A percentile compares a stretch with the other conserved stretches of the same genome.
Evolutionary conservation across 2,797 vertebrate species (phyloP).

Genomic region (Eulemur mongoz): DNA sequence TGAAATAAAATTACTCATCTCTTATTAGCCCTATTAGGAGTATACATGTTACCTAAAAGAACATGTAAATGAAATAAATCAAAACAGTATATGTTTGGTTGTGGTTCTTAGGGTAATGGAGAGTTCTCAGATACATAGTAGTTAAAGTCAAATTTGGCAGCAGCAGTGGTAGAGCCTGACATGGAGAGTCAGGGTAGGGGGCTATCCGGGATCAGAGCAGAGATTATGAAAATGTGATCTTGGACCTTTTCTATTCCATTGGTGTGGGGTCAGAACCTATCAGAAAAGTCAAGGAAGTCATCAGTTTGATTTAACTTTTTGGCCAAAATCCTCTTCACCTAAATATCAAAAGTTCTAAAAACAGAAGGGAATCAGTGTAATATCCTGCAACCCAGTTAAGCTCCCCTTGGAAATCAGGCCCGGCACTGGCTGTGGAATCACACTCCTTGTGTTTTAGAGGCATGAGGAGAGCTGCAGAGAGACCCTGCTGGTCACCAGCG

Average conservation of each 20-base stretch:
- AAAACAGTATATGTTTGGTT: background rate
- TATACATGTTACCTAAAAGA: background rate
- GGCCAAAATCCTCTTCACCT: background rate
- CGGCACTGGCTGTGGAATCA: background rate
- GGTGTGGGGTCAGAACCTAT: background rate
- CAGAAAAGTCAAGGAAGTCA: background rate
- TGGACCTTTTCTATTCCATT: background rate
- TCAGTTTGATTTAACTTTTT: background rate
- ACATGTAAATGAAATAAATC: constrained; percentile 10
- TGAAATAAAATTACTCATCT: constrained; percentile 4
- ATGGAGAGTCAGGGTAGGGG: background rate
- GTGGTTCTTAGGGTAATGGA: background rate
- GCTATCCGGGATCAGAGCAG: background rate
- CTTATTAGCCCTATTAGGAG: background rate
- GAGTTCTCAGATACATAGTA: background rate
- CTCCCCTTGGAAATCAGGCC: background rate
- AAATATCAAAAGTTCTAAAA: background rate
- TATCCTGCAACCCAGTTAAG: background rate
- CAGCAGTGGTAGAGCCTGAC: background rate
- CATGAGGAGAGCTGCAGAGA: background rate
- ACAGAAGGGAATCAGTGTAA: background rate
- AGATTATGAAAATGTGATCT: background rate
- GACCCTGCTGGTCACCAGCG: background rate
- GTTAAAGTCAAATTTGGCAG: background rate
- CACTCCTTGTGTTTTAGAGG: fast-evolving